Percentiles rank a stretch among this genome's conserved stretches.
Evolutionary conservation across 2,113 vertebrate species (phyloP).

Genomic region (Corythornis cristatus): DNA sequence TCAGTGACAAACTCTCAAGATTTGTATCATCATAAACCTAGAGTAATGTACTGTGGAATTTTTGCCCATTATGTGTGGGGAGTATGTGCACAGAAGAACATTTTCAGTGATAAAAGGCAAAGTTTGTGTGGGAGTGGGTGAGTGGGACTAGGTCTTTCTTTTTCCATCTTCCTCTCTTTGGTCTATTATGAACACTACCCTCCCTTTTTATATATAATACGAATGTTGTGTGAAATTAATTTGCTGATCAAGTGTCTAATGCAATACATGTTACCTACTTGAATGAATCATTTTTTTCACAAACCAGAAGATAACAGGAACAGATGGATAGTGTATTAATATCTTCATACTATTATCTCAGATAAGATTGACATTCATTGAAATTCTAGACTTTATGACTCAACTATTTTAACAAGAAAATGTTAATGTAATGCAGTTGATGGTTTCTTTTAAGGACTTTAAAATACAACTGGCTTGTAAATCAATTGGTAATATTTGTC

Average conservation of each 20-base stretch:
- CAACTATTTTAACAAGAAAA: background rate
- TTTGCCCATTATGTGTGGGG: background rate
- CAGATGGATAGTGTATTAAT: background rate
- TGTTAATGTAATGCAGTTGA: background rate
- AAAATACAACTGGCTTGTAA: background rate
- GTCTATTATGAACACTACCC: no score
- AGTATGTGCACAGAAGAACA: background rate
- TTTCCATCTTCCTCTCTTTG: no score
- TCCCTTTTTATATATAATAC: no score
- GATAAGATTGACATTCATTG: no score
- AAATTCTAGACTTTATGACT: background rate
- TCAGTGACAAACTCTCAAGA: background rate
- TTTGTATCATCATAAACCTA: background rate
- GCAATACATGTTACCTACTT: no score
- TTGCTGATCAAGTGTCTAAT: no score
- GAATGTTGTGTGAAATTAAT: no score
- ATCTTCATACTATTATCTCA: no score
- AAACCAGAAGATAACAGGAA: background rate
- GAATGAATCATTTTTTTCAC: no score
- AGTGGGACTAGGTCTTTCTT: no score
- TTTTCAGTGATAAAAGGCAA: background rate
- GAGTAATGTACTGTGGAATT: background rate
- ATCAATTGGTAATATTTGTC: background rate
- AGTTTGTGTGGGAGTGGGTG: no score
- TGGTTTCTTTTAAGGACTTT: background rate